A percentile compares a stretch with the other conserved stretches of the same genome.
Conservation (phyloP, 2,113 vertebrate species). For the Promerops cafer region DNA sequence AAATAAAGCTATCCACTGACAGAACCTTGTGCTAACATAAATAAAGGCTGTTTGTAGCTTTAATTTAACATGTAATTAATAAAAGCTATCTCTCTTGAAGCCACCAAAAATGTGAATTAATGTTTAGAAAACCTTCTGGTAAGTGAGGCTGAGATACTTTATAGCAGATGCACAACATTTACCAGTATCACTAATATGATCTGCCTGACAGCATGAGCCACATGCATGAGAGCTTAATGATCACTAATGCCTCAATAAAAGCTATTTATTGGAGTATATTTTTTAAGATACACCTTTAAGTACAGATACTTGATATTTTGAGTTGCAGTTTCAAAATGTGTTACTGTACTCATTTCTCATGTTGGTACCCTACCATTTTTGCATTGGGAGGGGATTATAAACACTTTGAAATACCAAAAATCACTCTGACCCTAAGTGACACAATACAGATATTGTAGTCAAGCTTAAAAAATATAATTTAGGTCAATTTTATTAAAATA, state of each 20-base stretch:
- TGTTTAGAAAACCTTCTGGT: constrained; percentile 30
- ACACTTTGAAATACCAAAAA: background rate
- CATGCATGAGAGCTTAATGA: background rate
- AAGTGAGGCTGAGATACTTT: background rate
- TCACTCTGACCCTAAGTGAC: background rate
- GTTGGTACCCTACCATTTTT: background rate
- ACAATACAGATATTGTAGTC: background rate
- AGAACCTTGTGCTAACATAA: background rate
- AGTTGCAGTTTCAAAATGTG: background rate
- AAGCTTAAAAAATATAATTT: background rate
- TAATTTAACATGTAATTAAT: constrained; percentile 8
- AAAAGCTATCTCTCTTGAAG: background rate
- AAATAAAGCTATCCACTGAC: background rate
- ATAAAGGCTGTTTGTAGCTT: background rate
- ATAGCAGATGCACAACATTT: constrained; percentile 5
- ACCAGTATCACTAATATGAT: background rate
- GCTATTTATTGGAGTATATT: background rate
- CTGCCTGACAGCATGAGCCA: constrained; percentile 16
- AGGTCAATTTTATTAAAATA: background rate
- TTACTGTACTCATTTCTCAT: background rate
- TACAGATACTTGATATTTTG: background rate
- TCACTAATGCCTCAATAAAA: background rate
- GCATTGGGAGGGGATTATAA: background rate
- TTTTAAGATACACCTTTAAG: background rate
- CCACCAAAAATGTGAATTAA: background rate